Percentiles rank a stretch among this genome's conserved stretches.
phyloP scores from a whole-genome alignment of 2,888 invertebrate genomes.

The Beris chalybata region DNA sequence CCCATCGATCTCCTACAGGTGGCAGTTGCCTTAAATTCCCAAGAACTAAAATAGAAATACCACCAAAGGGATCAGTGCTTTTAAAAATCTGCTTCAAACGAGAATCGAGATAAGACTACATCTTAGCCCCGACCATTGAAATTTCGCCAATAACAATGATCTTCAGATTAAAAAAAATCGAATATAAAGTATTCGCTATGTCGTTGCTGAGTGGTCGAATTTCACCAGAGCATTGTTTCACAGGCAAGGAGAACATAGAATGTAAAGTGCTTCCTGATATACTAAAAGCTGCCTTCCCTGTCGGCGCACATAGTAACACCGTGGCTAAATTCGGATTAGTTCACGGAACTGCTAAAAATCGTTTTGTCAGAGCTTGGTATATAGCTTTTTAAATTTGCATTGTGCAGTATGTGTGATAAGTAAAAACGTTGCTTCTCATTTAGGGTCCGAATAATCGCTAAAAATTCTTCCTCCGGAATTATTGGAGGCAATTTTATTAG shows the following conservation, averaged over 20 bases:
- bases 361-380: background rate
- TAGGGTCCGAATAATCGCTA: background rate
- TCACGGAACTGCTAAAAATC: background rate
- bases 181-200: too few relatives aligned
- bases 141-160: too few relatives aligned
- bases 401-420: background rate
- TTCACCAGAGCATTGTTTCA: too few relatives aligned
- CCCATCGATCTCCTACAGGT: slow-evolving; percentile 43
- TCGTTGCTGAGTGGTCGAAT: too few relatives aligned
- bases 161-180: too few relatives aligned
- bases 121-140: too few relatives aligned
- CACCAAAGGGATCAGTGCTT: slow-evolving; percentile 44
- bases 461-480: background rate
- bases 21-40: slow-evolving; percentile 50
- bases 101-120: slow-evolving; percentile 38
- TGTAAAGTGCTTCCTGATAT: too few relatives aligned
- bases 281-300: too few relatives aligned
- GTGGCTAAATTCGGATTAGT: background rate
- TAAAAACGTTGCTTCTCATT: slow-evolving; percentile 1
- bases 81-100: slow-evolving; percentile 45
- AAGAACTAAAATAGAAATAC: slow-evolving; percentile 46
- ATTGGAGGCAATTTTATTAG: background rate
- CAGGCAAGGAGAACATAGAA: too few relatives aligned
- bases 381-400: background rate
- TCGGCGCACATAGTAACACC: too few relatives aligned